Percentiles rank a stretch among this genome's conserved stretches.
These are phyloP conservation scores for Smittia sp. DNA, from an alignment of 2,888 invertebrate species.

Conservation along the genomic window DNA sequence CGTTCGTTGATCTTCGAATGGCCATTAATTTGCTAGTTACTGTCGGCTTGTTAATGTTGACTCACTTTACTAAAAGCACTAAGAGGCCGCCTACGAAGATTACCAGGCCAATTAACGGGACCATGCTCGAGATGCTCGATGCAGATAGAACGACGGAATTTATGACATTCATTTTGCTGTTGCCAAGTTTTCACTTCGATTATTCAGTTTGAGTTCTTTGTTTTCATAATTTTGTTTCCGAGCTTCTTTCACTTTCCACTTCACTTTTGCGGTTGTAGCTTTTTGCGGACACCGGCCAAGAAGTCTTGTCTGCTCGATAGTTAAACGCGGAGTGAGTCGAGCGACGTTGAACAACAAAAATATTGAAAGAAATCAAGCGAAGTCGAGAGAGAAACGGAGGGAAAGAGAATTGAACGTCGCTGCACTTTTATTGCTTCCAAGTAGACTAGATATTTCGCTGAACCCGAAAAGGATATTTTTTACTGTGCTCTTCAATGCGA, in stretches of 20 bases:
- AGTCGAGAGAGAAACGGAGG: neutral
- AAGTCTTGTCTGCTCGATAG: neutral
- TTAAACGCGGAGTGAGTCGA: neutral
- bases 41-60: neutral
- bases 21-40: neutral
- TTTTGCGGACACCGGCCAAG: no score
- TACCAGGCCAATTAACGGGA: constrained; percentile 17
- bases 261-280: no score
- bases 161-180: constrained; percentile 14
- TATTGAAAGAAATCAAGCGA: neutral
- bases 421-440: neutral
- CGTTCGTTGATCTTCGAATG: constrained; percentile 12
- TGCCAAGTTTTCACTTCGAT: neutral
- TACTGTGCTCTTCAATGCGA: no score
- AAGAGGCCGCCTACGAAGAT: constrained; percentile 12
- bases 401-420: neutral
- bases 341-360: neutral
- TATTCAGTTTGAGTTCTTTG: neutral
- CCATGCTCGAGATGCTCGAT: constrained; percentile 23
- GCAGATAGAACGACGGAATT: constrained; percentile 20
- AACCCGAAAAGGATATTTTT: no score
- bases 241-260: neutral
- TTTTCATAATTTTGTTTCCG: neutral
- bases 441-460: no score
- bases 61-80: constrained; percentile 34